Conservation (phyloP, 2,888 invertebrate genomes). For the Marasmarcha lunaedactyla region DNA sequence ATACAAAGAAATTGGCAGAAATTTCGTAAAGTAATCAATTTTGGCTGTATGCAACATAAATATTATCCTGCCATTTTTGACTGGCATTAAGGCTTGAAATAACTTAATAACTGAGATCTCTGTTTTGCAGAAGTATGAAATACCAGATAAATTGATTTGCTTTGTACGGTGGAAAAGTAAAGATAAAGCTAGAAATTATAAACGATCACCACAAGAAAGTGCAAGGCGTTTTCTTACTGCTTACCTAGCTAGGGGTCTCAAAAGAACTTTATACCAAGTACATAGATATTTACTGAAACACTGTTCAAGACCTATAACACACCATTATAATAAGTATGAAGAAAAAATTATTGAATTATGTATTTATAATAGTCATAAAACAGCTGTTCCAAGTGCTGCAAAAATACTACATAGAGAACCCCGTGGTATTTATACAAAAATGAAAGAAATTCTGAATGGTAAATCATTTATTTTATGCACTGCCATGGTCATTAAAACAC, state of each 20-base stretch:
- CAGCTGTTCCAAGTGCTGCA: slow-evolving; percentile 4
- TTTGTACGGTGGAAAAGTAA: slow-evolving; percentile 14
- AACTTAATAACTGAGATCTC: too few species aligned
- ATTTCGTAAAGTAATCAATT: slow-evolving; percentile 10
- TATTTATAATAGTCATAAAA: not conserved
- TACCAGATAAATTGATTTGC: slow-evolving; percentile 12
- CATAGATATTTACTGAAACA: not conserved
- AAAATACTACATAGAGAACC: slow-evolving; percentile 11
- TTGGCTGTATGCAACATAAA: too few species aligned
- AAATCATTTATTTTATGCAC: too few species aligned
- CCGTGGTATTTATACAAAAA: slow-evolving; percentile 10
- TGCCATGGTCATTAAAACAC: too few species aligned
- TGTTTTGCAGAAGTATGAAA: slow-evolving; percentile 11
- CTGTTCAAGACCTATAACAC: not conserved
- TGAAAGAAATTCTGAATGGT: slow-evolving; percentile 4
- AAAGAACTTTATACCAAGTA: slow-evolving; percentile 11
- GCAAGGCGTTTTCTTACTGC: slow-evolving; percentile 12
- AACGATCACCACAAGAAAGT: slow-evolving; percentile 5
- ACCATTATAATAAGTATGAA: not conserved
- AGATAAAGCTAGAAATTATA: slow-evolving; percentile 4
- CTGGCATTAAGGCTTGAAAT: too few species aligned
- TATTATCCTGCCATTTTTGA: too few species aligned
- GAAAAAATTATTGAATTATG: not conserved
- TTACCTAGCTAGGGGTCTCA: slow-evolving; percentile 11
- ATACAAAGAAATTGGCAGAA: slow-evolving; percentile 14